A percentile compares a stretch with the other conserved stretches of the same genome.
These are phyloP conservation scores for Torymus aiolomorphi DNA, from an alignment of 2,888 invertebrate species.

Conservation along the genomic window DNA sequence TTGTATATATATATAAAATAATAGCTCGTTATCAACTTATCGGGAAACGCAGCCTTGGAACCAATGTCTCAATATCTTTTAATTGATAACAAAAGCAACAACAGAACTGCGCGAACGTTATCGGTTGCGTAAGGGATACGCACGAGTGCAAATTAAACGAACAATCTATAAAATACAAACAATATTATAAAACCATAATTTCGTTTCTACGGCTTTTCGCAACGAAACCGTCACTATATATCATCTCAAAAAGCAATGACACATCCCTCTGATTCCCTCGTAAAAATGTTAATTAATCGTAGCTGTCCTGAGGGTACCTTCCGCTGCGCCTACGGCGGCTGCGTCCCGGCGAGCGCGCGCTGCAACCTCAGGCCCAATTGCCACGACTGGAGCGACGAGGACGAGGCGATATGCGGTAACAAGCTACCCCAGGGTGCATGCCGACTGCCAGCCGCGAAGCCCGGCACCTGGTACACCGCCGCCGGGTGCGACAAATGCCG, in stretches of 20 bases:
- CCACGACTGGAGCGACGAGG: slow-evolving; percentile 69
- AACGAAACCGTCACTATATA: too few species aligned
- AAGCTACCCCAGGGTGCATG: slow-evolving; percentile 64
- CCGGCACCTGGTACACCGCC: slow-evolving; percentile 62
- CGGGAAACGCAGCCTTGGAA: background rate
- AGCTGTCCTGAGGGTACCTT: slow-evolving; percentile 64
- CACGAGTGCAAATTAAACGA: too few species aligned
- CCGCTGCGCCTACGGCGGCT: slow-evolving; percentile 66
- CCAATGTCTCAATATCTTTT: background rate
- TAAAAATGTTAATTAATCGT: background rate
- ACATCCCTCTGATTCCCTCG: too few species aligned
- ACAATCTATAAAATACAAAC: too few species aligned
- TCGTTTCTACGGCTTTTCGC: too few species aligned
- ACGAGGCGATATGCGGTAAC: slow-evolving; percentile 61
- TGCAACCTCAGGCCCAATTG: slow-evolving; percentile 66
- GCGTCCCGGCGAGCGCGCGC: slow-evolving; percentile 59
- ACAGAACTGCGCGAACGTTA: background rate
- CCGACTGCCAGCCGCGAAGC: slow-evolving; percentile 62
- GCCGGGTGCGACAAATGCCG: slow-evolving; percentile 62
- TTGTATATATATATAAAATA: slow-evolving; percentile 26
- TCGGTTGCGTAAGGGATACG: slow-evolving; percentile 4
- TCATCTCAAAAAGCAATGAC: too few species aligned
- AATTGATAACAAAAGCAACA: slow-evolving; percentile 12
- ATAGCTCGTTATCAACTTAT: background rate
- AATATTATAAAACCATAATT: too few species aligned